phyloP scores from a whole-genome alignment of 2,113 vertebrate species.

The Mirza zaza region DNA sequence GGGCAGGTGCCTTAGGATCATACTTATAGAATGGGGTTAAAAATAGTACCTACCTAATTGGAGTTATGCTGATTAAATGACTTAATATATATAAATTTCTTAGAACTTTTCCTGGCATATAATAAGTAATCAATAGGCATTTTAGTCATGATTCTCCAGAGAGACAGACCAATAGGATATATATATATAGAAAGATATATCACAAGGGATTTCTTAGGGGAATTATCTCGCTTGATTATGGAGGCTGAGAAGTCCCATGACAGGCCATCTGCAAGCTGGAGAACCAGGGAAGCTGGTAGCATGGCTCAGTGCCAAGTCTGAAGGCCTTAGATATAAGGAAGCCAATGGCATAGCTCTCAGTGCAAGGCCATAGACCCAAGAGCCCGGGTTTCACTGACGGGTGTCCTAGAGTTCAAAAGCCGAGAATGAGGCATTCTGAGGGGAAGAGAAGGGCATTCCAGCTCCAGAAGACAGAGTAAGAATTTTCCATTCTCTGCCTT shows the following conservation, averaged over 20 bases:
- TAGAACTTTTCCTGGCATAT: background rate
- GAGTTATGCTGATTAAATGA: slow-evolving; percentile 15
- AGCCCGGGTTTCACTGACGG: background rate
- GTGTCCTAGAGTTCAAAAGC: background rate
- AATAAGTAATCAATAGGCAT: background rate
- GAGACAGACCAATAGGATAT: background rate
- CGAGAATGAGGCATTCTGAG: background rate
- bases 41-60: background rate
- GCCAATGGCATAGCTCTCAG: background rate
- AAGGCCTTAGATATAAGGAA: background rate
- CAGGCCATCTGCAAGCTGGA: background rate
- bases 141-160: background rate
- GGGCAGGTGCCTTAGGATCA: background rate
- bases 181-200: background rate
- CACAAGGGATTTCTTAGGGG: background rate
- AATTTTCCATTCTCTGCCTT: background rate
- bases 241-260: background rate
- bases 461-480: background rate
- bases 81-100: background rate
- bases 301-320: background rate
- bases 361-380: too few species aligned
- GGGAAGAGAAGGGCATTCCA: background rate
- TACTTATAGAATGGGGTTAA: background rate
- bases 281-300: background rate
- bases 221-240: background rate